Evolutionary conservation across 2,888 invertebrate genomes (phyloP), one percentile per base, ranked within the genome.

Genomic region (Xestia ashworthii): DNA sequence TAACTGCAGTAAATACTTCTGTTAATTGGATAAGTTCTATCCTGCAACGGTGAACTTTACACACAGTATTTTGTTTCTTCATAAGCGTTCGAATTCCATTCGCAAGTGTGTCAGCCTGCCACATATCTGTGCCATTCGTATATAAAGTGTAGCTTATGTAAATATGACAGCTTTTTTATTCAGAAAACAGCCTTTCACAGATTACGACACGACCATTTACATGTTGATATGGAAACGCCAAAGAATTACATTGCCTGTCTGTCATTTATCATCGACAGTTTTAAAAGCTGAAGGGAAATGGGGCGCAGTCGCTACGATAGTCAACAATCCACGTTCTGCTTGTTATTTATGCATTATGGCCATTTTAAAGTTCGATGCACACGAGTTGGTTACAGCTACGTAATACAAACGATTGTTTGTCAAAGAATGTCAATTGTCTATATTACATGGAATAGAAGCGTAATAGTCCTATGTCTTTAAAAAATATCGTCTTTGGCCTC

Each of bases 141-240:
- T 67, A 74, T 80, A 25, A 69, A 55, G 64, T 66, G 50, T 55
- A 68, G 32, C 46, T 68, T 84, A 79, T 79, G 84, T 73, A 79
- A 81, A 82, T 78, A 71, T 46, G n/a, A 64, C 64, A 65, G 72
- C 38, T 68, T 82, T 80, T 80, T 80, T 78, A 79, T 64, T 74
- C 69, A 65, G 38, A 60, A 22, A 53, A 12, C 38, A 67, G 22
- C 14, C 19, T 53, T 60, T 58, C 41, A 41, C 46, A 66, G 53
- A 74, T 70, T 82, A 66, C 73, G 58, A 22, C 67, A 80, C 50
- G 44, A 68, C 46, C 46, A 53, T 71, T 73, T 71, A 67, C 41
- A 71, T 73, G 53, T 44, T 69, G 62, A 48, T 76, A 76, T 69
- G 53, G 46, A 50, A 71, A 74, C 70, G 68, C 48, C 55, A 64